Evolutionary conservation across 2,797 vertebrate genomes (phyloP).

Genomic region (Tragopan temminckii): DNA sequence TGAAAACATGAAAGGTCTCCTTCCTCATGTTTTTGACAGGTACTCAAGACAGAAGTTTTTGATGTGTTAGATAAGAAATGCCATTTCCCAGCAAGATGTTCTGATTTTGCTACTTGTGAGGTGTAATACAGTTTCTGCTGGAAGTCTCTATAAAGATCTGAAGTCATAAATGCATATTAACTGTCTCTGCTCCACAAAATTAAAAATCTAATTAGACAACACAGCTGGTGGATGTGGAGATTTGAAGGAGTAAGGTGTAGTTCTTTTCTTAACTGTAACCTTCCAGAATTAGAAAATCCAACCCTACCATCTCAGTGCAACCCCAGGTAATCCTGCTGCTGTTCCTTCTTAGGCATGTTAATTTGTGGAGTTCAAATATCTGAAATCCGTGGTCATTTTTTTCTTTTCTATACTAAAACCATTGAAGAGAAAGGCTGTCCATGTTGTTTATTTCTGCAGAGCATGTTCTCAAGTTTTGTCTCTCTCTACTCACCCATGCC

Average conservation of each 20-base stretch:
- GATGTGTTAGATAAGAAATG: background rate
- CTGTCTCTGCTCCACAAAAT: background rate
- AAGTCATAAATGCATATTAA: background rate
- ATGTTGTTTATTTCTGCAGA: background rate
- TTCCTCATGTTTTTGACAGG: background rate
- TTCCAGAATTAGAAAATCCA: background rate
- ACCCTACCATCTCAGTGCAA: background rate
- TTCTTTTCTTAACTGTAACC: background rate
- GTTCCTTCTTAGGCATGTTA: rapidly evolving
- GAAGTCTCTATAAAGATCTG: background rate
- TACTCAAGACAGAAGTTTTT: background rate
- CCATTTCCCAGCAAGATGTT: background rate
- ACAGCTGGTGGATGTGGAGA: background rate
- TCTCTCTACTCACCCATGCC: background rate
- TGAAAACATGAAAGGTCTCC: background rate
- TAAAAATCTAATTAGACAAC: background rate
- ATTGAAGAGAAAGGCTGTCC: background rate
- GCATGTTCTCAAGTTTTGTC: background rate
- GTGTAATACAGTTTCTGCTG: background rate
- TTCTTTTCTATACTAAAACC: background rate
- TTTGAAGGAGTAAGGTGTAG: background rate
- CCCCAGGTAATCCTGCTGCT: background rate
- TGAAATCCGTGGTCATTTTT: background rate
- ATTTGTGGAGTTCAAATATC: background rate
- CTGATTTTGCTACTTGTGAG: background rate